Evolutionary conservation across 35 echinoderm and acorn worm species (phyloP).

Genomic region (Patiria miniata): DNA sequence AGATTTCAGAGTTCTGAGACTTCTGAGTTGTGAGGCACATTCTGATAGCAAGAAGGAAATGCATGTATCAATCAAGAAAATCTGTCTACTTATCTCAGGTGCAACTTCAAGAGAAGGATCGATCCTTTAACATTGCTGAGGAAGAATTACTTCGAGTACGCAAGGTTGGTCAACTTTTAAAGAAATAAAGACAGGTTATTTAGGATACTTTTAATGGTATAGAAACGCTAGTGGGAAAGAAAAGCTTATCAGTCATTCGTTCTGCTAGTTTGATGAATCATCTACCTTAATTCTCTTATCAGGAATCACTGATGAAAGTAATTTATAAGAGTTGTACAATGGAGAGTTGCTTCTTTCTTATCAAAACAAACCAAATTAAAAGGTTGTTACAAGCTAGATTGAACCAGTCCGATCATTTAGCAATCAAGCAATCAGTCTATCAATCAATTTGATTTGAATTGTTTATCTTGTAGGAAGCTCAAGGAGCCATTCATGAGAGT

Average conservation of each 20-base stretch:
- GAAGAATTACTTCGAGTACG: slow-evolving; percentile 87
- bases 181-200: too few species aligned
- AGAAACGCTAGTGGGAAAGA: too few species aligned
- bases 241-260: too few species aligned
- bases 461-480: slow-evolving; percentile 72
- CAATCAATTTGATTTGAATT: neutral
- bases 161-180: slow-evolving; percentile 44
- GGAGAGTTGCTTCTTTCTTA: too few species aligned
- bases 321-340: too few species aligned
- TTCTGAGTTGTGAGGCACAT: too few species aligned
- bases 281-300: neutral
- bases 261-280: neutral
- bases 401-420: neutral
- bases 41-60: neutral
- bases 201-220: too few species aligned
- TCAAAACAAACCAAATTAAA: too few species aligned
- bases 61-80: neutral
- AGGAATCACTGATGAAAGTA: too few species aligned
- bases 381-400: too few species aligned
- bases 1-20: too few species aligned
- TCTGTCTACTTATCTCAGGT: slow-evolving; percentile 29
- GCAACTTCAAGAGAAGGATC: slow-evolving; percentile 72
- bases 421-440: neutral
- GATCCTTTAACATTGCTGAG: slow-evolving; percentile 76
- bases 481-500: slow-evolving; percentile 95